Evolutionary conservation across 2,888 invertebrate species (phyloP).

Genomic region (Axea sp.): DNA sequence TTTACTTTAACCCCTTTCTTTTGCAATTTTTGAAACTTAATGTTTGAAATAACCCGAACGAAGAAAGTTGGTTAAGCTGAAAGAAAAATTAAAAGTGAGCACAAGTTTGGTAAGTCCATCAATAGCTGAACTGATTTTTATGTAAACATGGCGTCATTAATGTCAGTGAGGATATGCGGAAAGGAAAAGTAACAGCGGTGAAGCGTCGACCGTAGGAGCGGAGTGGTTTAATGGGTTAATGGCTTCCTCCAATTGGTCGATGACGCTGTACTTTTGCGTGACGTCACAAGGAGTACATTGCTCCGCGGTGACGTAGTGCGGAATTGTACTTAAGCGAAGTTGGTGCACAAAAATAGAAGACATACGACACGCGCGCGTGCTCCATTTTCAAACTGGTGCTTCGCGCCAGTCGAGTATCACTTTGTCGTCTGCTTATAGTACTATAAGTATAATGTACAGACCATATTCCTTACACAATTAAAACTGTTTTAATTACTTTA

Average conservation of each 20-base stretch:
- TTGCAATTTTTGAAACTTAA: too few relatives aligned
- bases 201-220: slow-evolving; percentile 64
- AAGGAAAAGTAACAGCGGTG: slow-evolving; percentile 66
- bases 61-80: too few relatives aligned
- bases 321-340: slow-evolving; percentile 65
- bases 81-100: too few relatives aligned
- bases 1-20: too few relatives aligned
- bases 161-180: slow-evolving; percentile 63
- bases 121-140: slow-evolving; percentile 16
- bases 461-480: too few relatives aligned
- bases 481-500: too few relatives aligned
- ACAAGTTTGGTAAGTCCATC: slow-evolving; percentile 3
- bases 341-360: slow-evolving; percentile 69
- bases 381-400: slow-evolving; percentile 55
- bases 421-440: slow-evolving; percentile 26
- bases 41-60: too few relatives aligned
- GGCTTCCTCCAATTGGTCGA: slow-evolving; percentile 77
- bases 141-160: slow-evolving; percentile 43
- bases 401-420: slow-evolving; percentile 34
- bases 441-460: background rate
- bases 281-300: slow-evolving; percentile 76
- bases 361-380: slow-evolving; percentile 48
- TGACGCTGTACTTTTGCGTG: slow-evolving; percentile 71
- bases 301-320: slow-evolving; percentile 74
- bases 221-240: slow-evolving; percentile 75